Base-by-base conservation (phyloP, 1,140 invertebrate genomes). In the Platyscapa corneri region DNA sequence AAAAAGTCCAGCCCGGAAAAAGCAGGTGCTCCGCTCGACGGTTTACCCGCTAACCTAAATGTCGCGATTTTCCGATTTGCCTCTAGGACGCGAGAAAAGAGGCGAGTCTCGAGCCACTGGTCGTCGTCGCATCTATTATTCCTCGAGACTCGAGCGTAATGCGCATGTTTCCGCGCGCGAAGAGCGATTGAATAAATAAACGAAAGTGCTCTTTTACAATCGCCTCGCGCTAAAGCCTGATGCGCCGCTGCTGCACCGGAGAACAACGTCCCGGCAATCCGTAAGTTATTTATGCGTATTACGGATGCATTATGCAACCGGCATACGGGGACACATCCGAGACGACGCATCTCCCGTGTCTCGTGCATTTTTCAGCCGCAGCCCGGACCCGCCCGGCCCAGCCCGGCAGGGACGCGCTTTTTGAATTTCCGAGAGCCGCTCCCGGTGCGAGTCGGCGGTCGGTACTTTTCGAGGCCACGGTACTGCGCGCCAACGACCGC, bases 201-300 rank as follows among this genome's bases (percentile, higher is more conserved):
- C 53, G 39, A 56, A 65, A 81, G 72, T 76, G 72, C 78, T 82
- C 78, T 82, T 77, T 75, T 81, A n/a, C 84, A 81, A 85, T 87
- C 85, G 82, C 77, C 60, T 67, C 34, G 37, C 70, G 20, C 32
- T 6, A n/a, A n/a, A n/a, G n/a, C n/a, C n/a, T n/a, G n/a, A n/a
- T n/a, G n/a, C n/a, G n/a, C n/a, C n/a, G n/a, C n/a, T n/a, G n/a
- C 7, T 32, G 70, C 37, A 14, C 74, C 72, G 74, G 79, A 76
- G 76, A 86, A 88, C 82, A 23, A 27, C 56, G 56, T 3, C 3
- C 10, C 32, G 39, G 75, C 86, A 85, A 75, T 64, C 67, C 56
- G 80, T 87, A 88, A 88, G 86, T 87, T 86, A 89, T 88, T 87
- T 87, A 88, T 88, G 88, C 86, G 86, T 84, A 85, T 86, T 86